These are phyloP conservation scores for Enteromius thamalakanensis DNA, from an alignment of 2,797 vertebrate genomes.

Conservation along the genomic window DNA sequence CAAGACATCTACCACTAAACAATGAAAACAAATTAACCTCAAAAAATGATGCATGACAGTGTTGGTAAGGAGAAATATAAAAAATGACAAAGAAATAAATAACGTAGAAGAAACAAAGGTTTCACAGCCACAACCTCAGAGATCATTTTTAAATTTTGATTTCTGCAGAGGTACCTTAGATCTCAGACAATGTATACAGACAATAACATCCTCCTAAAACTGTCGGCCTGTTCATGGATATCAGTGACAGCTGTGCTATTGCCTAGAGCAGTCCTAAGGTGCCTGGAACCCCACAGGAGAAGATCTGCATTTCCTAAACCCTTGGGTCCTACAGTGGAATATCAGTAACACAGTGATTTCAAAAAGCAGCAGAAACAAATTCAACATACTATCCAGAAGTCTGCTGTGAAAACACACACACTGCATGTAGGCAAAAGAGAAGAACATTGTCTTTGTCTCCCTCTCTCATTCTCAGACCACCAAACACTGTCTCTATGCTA, in stretches of 20 bases:
- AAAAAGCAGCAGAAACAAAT: constrained; percentile 29
- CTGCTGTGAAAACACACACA: constrained; percentile 40
- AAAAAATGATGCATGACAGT: constrained; percentile 43
- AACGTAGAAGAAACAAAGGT: constrained; percentile 35
- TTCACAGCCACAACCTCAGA: neutral
- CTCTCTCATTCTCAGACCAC: constrained; percentile 21
- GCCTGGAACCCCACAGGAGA: constrained; percentile 30
- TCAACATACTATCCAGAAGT: constrained; percentile 42
- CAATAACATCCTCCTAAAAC: constrained; percentile 34
- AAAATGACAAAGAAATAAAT: constrained; percentile 33
- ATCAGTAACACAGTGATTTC: constrained; percentile 6
- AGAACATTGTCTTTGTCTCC: neutral
- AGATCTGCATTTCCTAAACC: constrained; percentile 34
- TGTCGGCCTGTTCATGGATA: constrained; percentile 31
- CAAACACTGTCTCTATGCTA: constrained; percentile 10
- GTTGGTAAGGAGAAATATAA: constrained; percentile 1
- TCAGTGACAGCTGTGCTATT: constrained; percentile 48
- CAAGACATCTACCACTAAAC: constrained; percentile 22
- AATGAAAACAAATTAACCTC: constrained; percentile 46
- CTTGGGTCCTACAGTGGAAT: neutral
- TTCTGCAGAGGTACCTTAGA: constrained; percentile 10
- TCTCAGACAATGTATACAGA: constrained; percentile 25
- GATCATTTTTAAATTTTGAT: neutral
- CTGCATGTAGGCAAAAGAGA: constrained; percentile 24
- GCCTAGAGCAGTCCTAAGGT: constrained; percentile 54